Evolutionary conservation across 2,113 vertebrate genomes (phyloP), one percentile per base, ranked within the genome.

Genomic region (Fregetta grallaria): DNA sequence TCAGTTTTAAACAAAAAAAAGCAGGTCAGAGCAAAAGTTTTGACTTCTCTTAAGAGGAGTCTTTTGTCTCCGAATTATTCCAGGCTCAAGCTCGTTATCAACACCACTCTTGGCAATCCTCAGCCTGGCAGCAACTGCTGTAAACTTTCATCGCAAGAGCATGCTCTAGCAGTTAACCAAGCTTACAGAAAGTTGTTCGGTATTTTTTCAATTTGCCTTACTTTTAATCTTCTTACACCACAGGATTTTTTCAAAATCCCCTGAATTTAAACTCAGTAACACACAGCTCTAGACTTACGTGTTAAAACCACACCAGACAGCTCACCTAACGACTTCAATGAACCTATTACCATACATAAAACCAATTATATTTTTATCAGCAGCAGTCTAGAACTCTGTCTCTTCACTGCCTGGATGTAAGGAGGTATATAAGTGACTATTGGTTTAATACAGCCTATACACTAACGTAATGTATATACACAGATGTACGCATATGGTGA

Each of bases 201-300:
- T 59, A 52, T 30, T 85, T 93, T 92, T 95, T 94, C 88, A 89
- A 96, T 96, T 94, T 87, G 66, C 77, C 86, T 90, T 68, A 80
- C 61, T 91, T 93, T 53, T 97, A 96, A 95, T 96, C 96, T 91
- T 95, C 91, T 97, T 97, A 96, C 30, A 58, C 85, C 29, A 49
- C 7, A 1, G 75, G 56, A 92, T 90, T 92, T 93, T 83, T 78
- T n/a, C 38, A 25, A 92, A 96, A 95, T 94, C 90, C 72, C 19
- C 6, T 1, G 14, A 90, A 92, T 88, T 93, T 76, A 95, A 96
- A 92, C 91, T 87, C 45, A 92, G 23, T 85, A 96, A 86, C 86
- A 82, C 32, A 71, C 13, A 90, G 76, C 67, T 68, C 40, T 58
- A 86, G 44, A 92, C 62, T 88, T 72, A 34, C 0, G 1, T 36